Evolutionary conservation across 2,888 invertebrate genomes (phyloP).

Genomic region (Galeopsomyia nigrocyanea): DNA sequence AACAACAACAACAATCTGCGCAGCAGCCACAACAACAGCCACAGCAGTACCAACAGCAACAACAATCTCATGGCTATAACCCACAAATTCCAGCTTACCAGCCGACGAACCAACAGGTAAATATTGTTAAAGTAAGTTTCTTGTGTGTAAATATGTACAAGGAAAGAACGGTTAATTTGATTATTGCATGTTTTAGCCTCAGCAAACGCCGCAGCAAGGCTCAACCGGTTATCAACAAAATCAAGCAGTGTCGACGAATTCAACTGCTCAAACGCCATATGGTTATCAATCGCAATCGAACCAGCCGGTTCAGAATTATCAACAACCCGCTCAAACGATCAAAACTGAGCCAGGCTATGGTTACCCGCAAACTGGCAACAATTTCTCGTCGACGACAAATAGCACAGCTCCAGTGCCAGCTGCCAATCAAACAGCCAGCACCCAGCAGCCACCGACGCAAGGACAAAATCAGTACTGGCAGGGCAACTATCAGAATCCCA

Average conservation of each 20-base stretch:
- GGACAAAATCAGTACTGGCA: constrained; percentile 64
- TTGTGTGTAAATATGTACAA: too few relatives aligned
- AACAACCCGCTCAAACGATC: constrained; percentile 52
- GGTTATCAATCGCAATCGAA: constrained; percentile 49
- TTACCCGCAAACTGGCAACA: constrained; percentile 50
- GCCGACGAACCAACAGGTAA: constrained; percentile 35
- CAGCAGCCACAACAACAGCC: background rate
- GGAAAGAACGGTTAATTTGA: background rate
- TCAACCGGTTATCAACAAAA: constrained; percentile 51
- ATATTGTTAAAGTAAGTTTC: constrained; percentile 3
- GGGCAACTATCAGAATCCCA: constrained; percentile 67
- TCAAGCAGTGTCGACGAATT: constrained; percentile 47
- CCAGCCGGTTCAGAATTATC: constrained; percentile 52
- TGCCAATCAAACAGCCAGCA: constrained; percentile 50
- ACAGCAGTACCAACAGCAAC: constrained; percentile 24
- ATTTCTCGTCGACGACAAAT: constrained; percentile 52
- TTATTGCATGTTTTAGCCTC: constrained; percentile 14
- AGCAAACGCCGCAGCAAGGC: constrained; percentile 24
- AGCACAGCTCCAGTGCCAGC: constrained; percentile 33
- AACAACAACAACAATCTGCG: constrained; percentile 3
- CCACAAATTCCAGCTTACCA: constrained; percentile 29
- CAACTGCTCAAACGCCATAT: constrained; percentile 43
- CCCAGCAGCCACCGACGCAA: constrained; percentile 46
- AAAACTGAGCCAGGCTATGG: constrained; percentile 50
- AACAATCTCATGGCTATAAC: constrained; percentile 35